These are phyloP conservation scores for Diplolepis rosae DNA, from an alignment of 2,888 invertebrate species.

Conservation along the genomic window DNA sequence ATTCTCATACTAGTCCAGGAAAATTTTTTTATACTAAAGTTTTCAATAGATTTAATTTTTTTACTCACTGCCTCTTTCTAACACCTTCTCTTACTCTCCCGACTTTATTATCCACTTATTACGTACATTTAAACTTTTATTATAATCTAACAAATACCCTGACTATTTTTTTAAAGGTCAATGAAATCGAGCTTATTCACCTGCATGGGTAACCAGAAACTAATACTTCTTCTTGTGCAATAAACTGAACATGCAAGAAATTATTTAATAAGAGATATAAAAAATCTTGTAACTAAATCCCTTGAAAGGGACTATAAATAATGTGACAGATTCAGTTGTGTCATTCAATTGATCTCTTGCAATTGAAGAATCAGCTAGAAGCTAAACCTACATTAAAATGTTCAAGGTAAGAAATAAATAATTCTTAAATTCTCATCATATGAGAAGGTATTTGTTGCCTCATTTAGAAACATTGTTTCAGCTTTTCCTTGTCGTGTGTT, in stretches of 20 bases:
- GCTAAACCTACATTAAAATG: neutral
- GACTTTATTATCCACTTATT: neutral
- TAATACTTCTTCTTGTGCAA: conserved; percentile 2
- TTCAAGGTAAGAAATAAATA: conserved; percentile 5
- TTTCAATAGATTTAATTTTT: neutral
- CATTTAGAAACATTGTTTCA: neutral
- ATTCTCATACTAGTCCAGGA: too few species aligned
- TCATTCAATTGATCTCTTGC: conserved; percentile 5
- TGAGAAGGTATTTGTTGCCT: too few species aligned
- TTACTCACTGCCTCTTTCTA: neutral
- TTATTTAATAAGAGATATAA: neutral
- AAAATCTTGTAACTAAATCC: neutral
- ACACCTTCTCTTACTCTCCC: neutral
- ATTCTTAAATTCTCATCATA: neutral
- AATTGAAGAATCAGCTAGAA: neutral
- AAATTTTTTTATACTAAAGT: too few species aligned
- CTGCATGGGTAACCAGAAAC: neutral
- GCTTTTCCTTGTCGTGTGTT: neutral
- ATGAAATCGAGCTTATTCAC: neutral
- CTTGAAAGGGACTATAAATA: neutral
- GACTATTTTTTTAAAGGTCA: neutral
- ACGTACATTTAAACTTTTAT: neutral
- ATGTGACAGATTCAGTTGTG: conserved; percentile 2
- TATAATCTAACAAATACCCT: neutral
- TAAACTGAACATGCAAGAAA: conserved; percentile 10